These are phyloP conservation scores for Panurus biarmicus DNA, from an alignment of 2,113 vertebrate genomes.

Conservation along the genomic window DNA sequence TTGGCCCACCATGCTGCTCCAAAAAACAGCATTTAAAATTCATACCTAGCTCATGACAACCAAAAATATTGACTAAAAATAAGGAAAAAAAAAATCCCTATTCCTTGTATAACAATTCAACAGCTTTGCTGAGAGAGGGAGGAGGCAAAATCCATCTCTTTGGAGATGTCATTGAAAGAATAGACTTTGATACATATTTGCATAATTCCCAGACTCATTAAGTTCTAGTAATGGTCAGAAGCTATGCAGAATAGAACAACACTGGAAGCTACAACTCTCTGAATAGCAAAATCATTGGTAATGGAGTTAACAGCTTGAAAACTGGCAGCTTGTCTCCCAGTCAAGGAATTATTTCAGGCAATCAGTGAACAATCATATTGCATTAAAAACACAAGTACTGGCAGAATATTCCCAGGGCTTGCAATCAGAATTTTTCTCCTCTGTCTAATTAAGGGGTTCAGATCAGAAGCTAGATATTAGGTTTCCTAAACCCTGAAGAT, in stretches of 20 bases:
- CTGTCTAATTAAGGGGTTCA: neutral
- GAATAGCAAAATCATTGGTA: neutral
- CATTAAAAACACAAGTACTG: neutral
- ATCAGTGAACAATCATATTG: neutral
- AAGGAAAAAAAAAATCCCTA: neutral
- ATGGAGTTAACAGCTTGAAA: neutral
- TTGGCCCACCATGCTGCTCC: neutral
- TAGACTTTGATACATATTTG: neutral
- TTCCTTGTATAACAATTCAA: neutral
- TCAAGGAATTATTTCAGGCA: neutral
- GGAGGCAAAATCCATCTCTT: neutral
- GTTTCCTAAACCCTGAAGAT: neutral
- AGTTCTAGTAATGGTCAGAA: neutral
- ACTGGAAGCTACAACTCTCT: neutral
- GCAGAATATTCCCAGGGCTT: neutral
- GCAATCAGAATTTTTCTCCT: neutral
- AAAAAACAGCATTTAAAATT: neutral
- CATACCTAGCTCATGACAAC: neutral
- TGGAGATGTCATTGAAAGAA: neutral
- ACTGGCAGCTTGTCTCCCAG: neutral
- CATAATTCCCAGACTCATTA: neutral
- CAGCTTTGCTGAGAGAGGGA: neutral
- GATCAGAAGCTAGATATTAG: neutral
- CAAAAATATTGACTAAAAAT: neutral
- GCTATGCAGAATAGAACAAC: neutral